These are phyloP conservation scores for Drosophila sordidula DNA, from an alignment of 2,888 invertebrate species.

Conservation along the genomic window DNA sequence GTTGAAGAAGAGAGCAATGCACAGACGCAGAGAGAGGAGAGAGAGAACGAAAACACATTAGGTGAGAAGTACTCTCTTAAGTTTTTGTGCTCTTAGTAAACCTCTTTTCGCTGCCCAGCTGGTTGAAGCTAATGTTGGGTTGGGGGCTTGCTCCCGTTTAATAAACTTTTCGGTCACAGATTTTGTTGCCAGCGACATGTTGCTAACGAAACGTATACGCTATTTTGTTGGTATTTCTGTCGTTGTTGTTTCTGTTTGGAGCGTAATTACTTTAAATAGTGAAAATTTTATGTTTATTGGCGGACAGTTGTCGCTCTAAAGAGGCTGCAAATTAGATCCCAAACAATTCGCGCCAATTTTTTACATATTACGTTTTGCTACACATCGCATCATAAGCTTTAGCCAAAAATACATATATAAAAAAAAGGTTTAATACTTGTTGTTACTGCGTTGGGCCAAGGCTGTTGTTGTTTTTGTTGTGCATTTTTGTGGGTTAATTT, in stretches of 20 bases:
- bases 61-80: slow-evolving; percentile 34
- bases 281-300: slow-evolving; percentile 32
- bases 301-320: slow-evolving; percentile 10
- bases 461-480: slow-evolving; percentile 32
- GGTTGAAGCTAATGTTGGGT: neutral
- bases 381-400: slow-evolving; percentile 28
- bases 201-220: slow-evolving; percentile 58
- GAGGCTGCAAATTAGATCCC: slow-evolving; percentile 24
- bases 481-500: slow-evolving; percentile 61
- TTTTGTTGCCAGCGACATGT: slow-evolving; percentile 49
- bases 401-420: slow-evolving; percentile 11
- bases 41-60: neutral
- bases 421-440: slow-evolving; percentile 7
- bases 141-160: neutral
- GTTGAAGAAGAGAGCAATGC: slow-evolving; percentile 34
- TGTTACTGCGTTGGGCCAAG: slow-evolving; percentile 58
- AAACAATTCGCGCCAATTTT: slow-evolving; percentile 38
- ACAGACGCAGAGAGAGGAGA: neutral
- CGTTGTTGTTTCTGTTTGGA: neutral
- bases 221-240: slow-evolving; percentile 16
- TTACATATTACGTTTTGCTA: slow-evolving; percentile 1
- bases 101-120: slow-evolving; percentile 27
- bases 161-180: neutral
- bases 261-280: slow-evolving; percentile 33
- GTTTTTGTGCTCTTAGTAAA: slow-evolving; percentile 30